Evolutionary conservation across 2,888 invertebrate genomes (phyloP).

Genomic region (Sesia bembeciformis): DNA sequence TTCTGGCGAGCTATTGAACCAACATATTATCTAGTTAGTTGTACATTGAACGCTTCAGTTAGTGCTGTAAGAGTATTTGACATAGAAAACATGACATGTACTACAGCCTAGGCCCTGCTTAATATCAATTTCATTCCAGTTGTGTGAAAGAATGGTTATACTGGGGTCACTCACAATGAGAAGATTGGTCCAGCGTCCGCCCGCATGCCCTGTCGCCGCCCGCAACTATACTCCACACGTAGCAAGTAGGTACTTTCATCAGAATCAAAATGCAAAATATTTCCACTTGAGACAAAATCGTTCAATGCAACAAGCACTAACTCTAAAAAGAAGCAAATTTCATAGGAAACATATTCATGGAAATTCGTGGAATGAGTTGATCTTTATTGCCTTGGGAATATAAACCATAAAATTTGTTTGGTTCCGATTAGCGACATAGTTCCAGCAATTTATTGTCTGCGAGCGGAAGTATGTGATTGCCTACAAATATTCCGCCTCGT

Average conservation of each 20-base stretch:
- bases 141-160: background rate
- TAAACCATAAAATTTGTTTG: too few species aligned
- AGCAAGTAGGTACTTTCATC: background rate
- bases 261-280: background rate
- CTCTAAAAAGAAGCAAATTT: too few species aligned
- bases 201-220: constrained; percentile 20
- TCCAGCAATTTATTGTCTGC: constrained; percentile 13
- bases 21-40: too few species aligned
- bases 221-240: constrained; percentile 1
- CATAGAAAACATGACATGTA: background rate
- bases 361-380: background rate
- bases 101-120: background rate
- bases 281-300: too few species aligned
- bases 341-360: background rate
- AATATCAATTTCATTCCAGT: background rate
- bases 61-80: too few species aligned
- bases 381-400: background rate
- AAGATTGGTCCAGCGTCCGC: constrained; percentile 54
- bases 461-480: constrained; percentile 43
- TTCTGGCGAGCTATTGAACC: background rate
- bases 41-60: too few species aligned
- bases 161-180: constrained; percentile 51
- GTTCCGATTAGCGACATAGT: background rate
- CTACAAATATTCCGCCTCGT: constrained; percentile 23
- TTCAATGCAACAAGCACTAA: too few species aligned